Conservation (phyloP, 2,797 vertebrate genomes). For the Sebastes cheni region DNA sequence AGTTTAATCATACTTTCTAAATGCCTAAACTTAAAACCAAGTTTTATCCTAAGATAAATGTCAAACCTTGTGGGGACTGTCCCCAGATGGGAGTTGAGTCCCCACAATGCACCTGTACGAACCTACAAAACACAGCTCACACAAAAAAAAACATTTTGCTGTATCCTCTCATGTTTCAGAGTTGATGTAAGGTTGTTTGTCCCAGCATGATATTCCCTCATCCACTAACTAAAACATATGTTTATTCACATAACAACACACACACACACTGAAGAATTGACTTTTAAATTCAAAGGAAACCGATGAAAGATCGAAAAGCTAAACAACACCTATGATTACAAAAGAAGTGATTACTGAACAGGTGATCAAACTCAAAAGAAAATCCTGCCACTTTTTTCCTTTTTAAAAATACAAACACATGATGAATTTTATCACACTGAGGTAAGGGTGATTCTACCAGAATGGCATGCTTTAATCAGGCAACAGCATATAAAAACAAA, state of each 20-base stretch:
- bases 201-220: background rate
- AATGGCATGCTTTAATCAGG: background rate
- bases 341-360: background rate
- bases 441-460: background rate
- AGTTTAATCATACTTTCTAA: background rate
- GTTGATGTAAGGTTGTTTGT: constrained; percentile 1
- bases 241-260: background rate
- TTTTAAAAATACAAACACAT: background rate
- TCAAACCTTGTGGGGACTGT: background rate
- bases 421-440: background rate
- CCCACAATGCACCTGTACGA: background rate
- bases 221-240: background rate
- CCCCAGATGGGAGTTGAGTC: background rate
- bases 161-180: background rate
- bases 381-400: background rate
- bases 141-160: background rate
- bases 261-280: background rate
- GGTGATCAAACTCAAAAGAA: background rate
- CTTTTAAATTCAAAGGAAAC: background rate
- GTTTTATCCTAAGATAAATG: background rate
- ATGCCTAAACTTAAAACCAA: background rate
- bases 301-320: background rate
- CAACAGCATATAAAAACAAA: background rate
- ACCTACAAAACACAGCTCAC: background rate
- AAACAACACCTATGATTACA: background rate